A percentile compares a stretch with the other conserved stretches of the same genome.
Evolutionary conservation across 2,113 vertebrate genomes (phyloP).

Genomic region (Coracopsis vasa): DNA sequence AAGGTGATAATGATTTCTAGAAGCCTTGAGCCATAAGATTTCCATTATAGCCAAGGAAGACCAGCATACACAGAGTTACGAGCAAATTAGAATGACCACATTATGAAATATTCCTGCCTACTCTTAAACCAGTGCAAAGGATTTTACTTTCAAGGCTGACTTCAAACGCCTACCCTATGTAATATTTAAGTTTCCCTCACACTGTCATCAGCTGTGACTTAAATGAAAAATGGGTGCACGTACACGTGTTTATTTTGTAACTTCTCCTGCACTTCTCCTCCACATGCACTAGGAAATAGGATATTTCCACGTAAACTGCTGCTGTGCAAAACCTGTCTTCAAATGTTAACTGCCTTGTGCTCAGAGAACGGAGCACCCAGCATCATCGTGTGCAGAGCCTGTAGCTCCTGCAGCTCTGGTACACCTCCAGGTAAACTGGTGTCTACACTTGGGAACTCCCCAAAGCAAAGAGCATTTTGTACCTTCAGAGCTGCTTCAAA

Average conservation of each 20-base stretch:
- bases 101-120: neutral
- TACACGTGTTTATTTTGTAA: neutral
- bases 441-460: neutral
- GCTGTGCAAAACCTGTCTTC: neutral
- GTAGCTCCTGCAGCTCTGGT: neutral
- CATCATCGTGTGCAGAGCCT: rapidly evolving
- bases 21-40: neutral
- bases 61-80: neutral
- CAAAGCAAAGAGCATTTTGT: neutral
- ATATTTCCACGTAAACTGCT: neutral
- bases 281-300: neutral
- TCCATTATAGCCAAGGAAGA: neutral
- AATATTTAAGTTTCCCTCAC: neutral
- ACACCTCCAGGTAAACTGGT: neutral
- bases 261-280: too few species aligned
- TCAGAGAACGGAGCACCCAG: neutral
- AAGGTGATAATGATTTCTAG: neutral
- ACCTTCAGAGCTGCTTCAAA: neutral
- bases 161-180: neutral
- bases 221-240: neutral
- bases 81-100: neutral
- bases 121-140: neutral
- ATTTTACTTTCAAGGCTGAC: neutral
- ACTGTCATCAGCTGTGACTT: neutral
- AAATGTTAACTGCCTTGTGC: neutral